Evolutionary conservation across 2,888 invertebrate species (phyloP).

Genomic region (Rhorus exstirpatorius): DNA sequence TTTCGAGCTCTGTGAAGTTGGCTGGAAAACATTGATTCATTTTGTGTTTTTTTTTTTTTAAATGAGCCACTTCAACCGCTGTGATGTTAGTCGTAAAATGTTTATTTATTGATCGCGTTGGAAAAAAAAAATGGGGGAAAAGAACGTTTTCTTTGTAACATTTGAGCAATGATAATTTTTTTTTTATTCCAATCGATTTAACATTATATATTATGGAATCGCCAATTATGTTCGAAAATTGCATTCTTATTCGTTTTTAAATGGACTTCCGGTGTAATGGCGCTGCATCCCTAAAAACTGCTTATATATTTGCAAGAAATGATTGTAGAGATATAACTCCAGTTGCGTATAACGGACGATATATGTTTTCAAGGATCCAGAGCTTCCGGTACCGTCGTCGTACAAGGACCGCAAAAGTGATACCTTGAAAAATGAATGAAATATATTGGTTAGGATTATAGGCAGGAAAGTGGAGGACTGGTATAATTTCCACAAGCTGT

Average conservation of each 20-base stretch:
- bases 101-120: no score
- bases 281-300: neutral
- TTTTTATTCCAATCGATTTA: no score
- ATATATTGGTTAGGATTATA: neutral
- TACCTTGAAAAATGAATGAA: constrained; percentile 85
- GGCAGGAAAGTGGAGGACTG: neutral
- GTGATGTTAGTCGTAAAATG: no score
- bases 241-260: no score
- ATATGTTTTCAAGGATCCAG: constrained; percentile 78
- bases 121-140: no score
- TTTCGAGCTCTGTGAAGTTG: constrained; percentile 18
- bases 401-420: constrained; percentile 88
- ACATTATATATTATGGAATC: no score
- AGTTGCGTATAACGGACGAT: neutral
- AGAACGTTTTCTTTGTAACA: no score
- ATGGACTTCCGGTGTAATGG: no score
- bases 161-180: no score
- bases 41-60: neutral
- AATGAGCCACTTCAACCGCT: neutral
- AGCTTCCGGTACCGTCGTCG: constrained; percentile 87
- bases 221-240: no score
- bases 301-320: neutral
- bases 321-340: neutral
- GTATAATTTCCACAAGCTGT: no score
- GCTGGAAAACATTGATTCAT: neutral